Evolutionary conservation across 1,140 invertebrate species (phyloP).

Genomic region (Harpegnathos saltator): DNA sequence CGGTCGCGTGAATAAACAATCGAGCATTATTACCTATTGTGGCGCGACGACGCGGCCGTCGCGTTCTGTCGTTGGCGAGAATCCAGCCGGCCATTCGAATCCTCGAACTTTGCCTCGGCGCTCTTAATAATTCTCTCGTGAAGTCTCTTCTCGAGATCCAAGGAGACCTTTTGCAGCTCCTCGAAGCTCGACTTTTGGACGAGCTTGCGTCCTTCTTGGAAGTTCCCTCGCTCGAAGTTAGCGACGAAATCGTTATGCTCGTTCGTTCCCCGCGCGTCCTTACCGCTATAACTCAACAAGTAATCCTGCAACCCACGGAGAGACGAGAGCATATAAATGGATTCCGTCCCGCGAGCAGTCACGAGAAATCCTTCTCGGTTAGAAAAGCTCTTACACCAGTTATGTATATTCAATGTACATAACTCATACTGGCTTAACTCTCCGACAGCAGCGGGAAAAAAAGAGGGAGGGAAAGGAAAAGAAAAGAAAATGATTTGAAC

Average conservation of each 20-base stretch:
- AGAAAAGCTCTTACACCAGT: too few species aligned
- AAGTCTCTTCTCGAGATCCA: slow-evolving; percentile 79
- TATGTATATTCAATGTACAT: too few species aligned
- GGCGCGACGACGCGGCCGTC: slow-evolving; percentile 8
- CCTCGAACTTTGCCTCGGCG: slow-evolving; percentile 56
- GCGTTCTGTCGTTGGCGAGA: slow-evolving; percentile 34
- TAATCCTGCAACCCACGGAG: slow-evolving; percentile 33
- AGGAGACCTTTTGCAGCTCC: slow-evolving; percentile 78
- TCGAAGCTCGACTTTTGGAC: slow-evolving; percentile 69
- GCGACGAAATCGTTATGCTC: slow-evolving; percentile 57
- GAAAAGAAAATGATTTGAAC: too few species aligned
- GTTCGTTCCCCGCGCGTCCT: slow-evolving; percentile 16
- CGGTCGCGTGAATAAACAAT: not conserved
- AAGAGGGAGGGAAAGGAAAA: too few species aligned
- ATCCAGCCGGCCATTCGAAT: slow-evolving; percentile 31
- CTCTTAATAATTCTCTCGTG: slow-evolving; percentile 77
- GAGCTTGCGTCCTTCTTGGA: slow-evolving; percentile 46
- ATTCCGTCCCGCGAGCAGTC: not conserved
- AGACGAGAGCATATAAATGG: not conserved
- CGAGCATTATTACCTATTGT: slow-evolving; percentile 63
- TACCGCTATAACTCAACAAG: slow-evolving; percentile 28
- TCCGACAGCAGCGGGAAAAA: too few species aligned
- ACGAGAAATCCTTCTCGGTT: too few species aligned
- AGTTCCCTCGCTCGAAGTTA: slow-evolving; percentile 64
- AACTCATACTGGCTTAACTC: too few species aligned